Conservation (phyloP, 2,113 vertebrate species). For the Prietella phreatophila region DNA sequence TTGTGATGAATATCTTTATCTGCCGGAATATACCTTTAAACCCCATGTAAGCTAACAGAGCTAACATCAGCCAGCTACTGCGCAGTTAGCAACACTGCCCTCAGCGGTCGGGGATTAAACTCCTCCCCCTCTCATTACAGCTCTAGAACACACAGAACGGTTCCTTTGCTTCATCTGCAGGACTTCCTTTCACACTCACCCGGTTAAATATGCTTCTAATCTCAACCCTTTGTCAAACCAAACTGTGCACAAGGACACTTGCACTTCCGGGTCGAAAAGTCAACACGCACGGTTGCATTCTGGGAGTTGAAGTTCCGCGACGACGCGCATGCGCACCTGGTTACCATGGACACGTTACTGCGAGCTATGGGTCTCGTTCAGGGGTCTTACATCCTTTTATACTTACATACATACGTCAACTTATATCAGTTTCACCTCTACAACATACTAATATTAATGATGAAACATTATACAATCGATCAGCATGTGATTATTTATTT, state of each 20-base stretch:
- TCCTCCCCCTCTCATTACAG: no score
- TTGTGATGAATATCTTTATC: not conserved
- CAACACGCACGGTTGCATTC: conserved; percentile 15
- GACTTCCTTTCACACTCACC: not conserved
- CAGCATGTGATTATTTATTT: no score
- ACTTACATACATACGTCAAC: no score
- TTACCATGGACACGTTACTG: not conserved
- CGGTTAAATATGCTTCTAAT: not conserved
- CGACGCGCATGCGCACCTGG: not conserved
- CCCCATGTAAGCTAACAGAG: not conserved
- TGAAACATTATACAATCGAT: not conserved
- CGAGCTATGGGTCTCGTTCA: not conserved
- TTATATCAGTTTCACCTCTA: no score
- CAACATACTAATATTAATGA: not conserved
- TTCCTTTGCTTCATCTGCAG: no score
- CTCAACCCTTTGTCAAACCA: not conserved
- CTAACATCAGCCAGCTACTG: not conserved
- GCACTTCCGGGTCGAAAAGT: conserved; percentile 35
- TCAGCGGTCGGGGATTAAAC: not conserved
- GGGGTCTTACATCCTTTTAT: not conserved
- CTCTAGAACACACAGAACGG: not conserved
- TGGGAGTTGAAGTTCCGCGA: conserved; percentile 48
- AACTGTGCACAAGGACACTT: not conserved
- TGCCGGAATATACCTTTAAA: not conserved
- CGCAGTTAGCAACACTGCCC: not conserved